Evolutionary conservation across 2,888 invertebrate genomes (phyloP).

Genomic region (Cephus nigrinus): DNA sequence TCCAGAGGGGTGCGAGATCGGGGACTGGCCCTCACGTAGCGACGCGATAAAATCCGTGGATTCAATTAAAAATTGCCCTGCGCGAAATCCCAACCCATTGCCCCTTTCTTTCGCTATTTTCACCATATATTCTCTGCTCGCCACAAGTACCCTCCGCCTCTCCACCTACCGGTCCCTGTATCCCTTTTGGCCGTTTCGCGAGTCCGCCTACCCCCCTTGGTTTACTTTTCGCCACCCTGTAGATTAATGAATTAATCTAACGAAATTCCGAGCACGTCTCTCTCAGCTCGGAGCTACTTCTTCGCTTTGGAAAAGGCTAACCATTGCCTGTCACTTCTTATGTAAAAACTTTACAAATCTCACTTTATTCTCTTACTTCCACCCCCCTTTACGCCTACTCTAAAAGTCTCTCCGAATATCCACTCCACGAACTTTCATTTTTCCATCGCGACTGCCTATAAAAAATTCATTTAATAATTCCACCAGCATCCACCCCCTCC

Average conservation of each 20-base stretch:
- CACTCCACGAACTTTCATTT: background rate
- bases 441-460: background rate
- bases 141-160: background rate
- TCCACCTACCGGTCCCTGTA: background rate
- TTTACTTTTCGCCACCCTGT: too few relatives aligned
- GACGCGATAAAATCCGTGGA: slow-evolving; percentile 36
- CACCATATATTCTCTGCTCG: background rate
- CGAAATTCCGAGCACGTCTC: too few relatives aligned
- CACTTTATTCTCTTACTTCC: too few relatives aligned
- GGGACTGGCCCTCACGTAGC: slow-evolving; percentile 22
- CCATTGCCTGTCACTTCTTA: too few relatives aligned
- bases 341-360: too few relatives aligned
- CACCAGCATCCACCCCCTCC: background rate
- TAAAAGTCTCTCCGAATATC: background rate
- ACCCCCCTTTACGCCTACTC: background rate
- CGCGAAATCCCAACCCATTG: slow-evolving; percentile 5
- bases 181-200: background rate
- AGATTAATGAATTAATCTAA: too few relatives aligned
- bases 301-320: too few relatives aligned
- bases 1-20: background rate
- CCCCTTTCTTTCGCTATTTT: background rate
- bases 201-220: too few relatives aligned
- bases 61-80: slow-evolving; percentile 42
- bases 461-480: slow-evolving; percentile 26
- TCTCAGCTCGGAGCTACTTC: too few relatives aligned